Percentiles rank a stretch among this genome's conserved stretches.
Evolutionary conservation across 1,140 invertebrate genomes (phyloP).

Genomic region (Lordiphosa stackelbergi): DNA sequence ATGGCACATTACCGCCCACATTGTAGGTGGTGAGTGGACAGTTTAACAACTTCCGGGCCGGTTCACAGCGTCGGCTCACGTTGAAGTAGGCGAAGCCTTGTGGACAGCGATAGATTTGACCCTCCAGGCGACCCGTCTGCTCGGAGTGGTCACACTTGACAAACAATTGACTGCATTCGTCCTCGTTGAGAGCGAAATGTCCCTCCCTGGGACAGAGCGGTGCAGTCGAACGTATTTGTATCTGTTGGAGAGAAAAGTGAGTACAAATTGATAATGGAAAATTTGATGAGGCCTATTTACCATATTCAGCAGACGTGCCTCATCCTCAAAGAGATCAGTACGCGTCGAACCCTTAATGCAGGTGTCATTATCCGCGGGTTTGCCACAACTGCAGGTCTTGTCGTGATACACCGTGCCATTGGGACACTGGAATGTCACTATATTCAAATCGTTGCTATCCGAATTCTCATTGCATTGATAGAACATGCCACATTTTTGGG

Average conservation of each 20-base stretch:
- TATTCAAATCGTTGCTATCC: constrained; percentile 83
- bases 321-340: constrained; percentile 77
- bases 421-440: constrained; percentile 85
- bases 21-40: constrained; percentile 55
- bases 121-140: constrained; percentile 80
- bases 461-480: constrained; percentile 86
- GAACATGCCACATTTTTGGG: constrained; percentile 89
- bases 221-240: constrained; percentile 59
- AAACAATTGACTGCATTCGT: constrained; percentile 84
- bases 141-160: constrained; percentile 83
- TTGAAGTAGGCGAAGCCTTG: constrained; percentile 86
- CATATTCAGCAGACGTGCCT: constrained; percentile 80
- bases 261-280: no score
- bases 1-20: constrained; percentile 53
- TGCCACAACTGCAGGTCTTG: constrained; percentile 83
- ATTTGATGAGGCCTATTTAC: constrained; percentile 25
- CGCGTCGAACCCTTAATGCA: constrained; percentile 68
- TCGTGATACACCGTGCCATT: constrained; percentile 87
- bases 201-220: constrained; percentile 83
- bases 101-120: constrained; percentile 87
- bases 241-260: constrained; percentile 16
- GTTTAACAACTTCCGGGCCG: constrained; percentile 50
- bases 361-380: constrained; percentile 42
- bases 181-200: constrained; percentile 82
- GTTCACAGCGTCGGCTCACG: constrained; percentile 86